Evolutionary conservation across 2,113 vertebrate genomes (phyloP), one percentile per base, ranked within the genome.

Genomic region (Sorex araneus): DNA sequence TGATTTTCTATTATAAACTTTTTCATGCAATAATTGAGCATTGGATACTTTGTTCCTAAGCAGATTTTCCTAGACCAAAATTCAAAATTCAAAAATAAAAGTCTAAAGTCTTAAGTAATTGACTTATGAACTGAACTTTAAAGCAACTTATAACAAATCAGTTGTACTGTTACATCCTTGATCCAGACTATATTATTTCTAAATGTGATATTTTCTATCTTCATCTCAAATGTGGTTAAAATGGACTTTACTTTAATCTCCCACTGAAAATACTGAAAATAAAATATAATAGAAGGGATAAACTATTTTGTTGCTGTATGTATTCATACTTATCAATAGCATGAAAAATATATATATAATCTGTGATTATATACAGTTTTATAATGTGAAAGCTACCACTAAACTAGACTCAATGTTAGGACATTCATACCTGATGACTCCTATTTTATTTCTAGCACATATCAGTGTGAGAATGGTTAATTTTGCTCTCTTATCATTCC

Each of bases 71-170:
- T 2, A 67, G 6, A 21, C 27, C 73, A 67, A 89, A 88, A 89
- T 25, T 70, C 54, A 25, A 23, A 66, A 67, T 7, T 23, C 13
- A 54, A 54, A 54, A 13, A 54, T n/a, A 81, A 43, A 34, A 34
- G 2, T 1, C 45, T 80, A 36, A 76, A 92, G 3, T 10, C 19
- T 66, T 66, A 60, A 81, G 36, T 5, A 2, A 80, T 73, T 83
- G 7, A 23, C 6, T 80, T 75, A 40, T 79, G n/a, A 95, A 84
- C 36, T 91, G 69, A 93, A 89, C 13, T 84, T 74, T 66, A 84
- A 71, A 78, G 36, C 8, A 89, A 40, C 30, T 93, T 40, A 71
- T 7, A 34, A 87, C 23, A 47, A 11, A 47, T 47, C 12, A 71
- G 30, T 5, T 85, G 11, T 80, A 76, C 90, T 66, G 54, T 40